A percentile compares a stretch with the other conserved stretches of the same genome.
Conservation (phyloP, 2,888 invertebrate species). For the Lutraria lutraria region DNA sequence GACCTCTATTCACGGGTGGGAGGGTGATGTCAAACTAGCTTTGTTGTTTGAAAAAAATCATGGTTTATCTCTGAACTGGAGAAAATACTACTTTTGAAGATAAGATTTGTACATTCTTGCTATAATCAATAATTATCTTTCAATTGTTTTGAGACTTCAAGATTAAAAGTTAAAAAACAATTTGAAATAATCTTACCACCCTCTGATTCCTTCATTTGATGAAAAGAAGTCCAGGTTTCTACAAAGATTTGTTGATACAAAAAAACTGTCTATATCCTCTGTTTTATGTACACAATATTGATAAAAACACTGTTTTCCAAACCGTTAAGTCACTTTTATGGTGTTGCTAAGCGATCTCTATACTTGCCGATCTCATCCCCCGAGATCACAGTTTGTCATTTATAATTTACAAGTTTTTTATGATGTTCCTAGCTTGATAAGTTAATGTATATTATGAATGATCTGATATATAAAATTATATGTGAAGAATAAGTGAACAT, state of each 20-base stretch:
- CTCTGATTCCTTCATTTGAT: constrained; percentile 17
- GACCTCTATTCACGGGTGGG: too few relatives aligned
- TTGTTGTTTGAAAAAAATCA: too few relatives aligned
- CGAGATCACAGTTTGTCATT: background rate
- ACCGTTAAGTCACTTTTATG: too few relatives aligned
- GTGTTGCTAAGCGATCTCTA: background rate
- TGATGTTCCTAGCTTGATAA: background rate
- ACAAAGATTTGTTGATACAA: background rate
- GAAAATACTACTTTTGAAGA: too few relatives aligned
- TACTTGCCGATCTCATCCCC: background rate
- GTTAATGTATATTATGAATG: too few relatives aligned
- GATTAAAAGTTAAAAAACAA: background rate
- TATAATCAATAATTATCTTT: background rate
- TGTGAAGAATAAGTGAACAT: too few relatives aligned
- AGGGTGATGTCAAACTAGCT: too few relatives aligned
- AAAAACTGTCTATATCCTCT: background rate
- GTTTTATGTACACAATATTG: too few relatives aligned
- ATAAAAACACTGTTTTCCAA: too few relatives aligned
- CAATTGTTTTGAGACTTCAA: background rate
- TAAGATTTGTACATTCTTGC: too few relatives aligned
- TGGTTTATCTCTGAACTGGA: too few relatives aligned
- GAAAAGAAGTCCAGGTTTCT: background rate
- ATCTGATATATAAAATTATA: too few relatives aligned
- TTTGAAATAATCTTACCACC: background rate
- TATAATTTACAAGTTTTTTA: background rate